Base-by-base conservation (phyloP, 1,140 invertebrate species). In the Atopsyche davidsoni region DNA sequence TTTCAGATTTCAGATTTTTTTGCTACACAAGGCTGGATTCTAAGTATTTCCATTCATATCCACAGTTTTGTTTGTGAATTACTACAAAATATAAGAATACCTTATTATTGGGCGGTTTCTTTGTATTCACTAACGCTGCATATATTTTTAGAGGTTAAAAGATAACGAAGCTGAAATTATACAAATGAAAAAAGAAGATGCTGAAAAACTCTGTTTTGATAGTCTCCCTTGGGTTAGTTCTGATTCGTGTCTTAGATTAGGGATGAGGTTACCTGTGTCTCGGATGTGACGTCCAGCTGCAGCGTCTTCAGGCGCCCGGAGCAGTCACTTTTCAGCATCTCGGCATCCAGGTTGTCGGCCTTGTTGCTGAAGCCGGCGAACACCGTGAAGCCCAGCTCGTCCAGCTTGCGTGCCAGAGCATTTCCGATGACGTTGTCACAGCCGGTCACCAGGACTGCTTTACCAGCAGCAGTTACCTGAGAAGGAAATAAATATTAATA, bases 381-480 rank as follows among this genome's bases (percentile, higher is more conserved):
- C 10, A 91, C 84, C 24, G 84, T 86, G 63, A 87, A 88, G 19
- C 87, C 86, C 64, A 88, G 69, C 64, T 87, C 84, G 62, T 90
- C 86, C 40, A 90, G 67, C 55, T 82, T 77, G 57, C 83, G 79
- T 6, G 85, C 86, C 57, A 87, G 69, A 50, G 81, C 80, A 67
- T 81, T 84, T 46, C 86, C 87, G 45, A 90, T 75, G 22, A 81
- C 81, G 19, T 83, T 81, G 68, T 90, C 88, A 69, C 87, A 91
- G 41, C 86, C 88, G n/a, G 88, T 90, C 48, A 92, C 78, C 17
- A 92, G 67, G 3, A 92, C 80, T 4, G 85, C 83, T 69, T 90
- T 90, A 36, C 86, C 85, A 17, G 80, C 79, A 14, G 83, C 78
- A 7, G 80, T 81, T 47, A 89, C 83, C 87, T 89, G 54, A 39